Base-by-base conservation (phyloP, 2,797 vertebrate genomes). In the Dipus sagitta region DNA sequence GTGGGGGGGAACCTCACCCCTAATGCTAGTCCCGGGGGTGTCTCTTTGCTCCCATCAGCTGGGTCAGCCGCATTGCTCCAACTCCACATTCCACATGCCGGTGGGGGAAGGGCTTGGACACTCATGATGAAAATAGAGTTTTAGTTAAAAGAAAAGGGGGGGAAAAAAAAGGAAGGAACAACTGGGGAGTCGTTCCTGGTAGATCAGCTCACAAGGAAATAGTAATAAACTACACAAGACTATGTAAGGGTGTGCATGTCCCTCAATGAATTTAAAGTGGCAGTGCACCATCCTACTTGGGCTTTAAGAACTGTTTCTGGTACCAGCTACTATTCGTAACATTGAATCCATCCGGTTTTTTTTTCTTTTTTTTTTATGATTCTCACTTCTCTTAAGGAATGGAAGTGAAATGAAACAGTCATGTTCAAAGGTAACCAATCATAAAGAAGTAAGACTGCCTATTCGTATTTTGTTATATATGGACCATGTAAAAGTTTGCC, bases 71-170 rank as follows among this genome's bases (percentile, higher is more conserved):
- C 1, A 89, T 95, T 91, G 96, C 96, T 96, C 94, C 94, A 93
- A 89, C 95, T 93, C 94, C 97, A 84, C 97, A 96, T 97, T 94
- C 94, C 97, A 97, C 97, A 94, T 70, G 92, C 94, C 85, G 84
- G 34, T 90, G 96, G 97, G 95, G 96, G 88, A 95, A 98, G 94
- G 96, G 96, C 93, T 60, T 94, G 89, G 92, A 96, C 97, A 97
- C 97, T 95, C 95, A 94, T 86, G 81, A 94, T 97, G 34, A 97
- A 95, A 96, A 85, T 64, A 68, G 0, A 82, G 97, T 97, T 97
- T 97, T 93, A 97, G 96, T 34, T 93, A 72, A 96, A 97, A 95
- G 79, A 96, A 96, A 93, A 65, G 68, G 38, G 38, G n/a, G 68
- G 38, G 38, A n/a, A n/a, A n/a, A n/a, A n/a, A n/a, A n/a, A n/a